Percentiles rank a stretch among this genome's conserved stretches.
Evolutionary conservation across 2,797 vertebrate species (phyloP).

Genomic region (Lemur catta): DNA sequence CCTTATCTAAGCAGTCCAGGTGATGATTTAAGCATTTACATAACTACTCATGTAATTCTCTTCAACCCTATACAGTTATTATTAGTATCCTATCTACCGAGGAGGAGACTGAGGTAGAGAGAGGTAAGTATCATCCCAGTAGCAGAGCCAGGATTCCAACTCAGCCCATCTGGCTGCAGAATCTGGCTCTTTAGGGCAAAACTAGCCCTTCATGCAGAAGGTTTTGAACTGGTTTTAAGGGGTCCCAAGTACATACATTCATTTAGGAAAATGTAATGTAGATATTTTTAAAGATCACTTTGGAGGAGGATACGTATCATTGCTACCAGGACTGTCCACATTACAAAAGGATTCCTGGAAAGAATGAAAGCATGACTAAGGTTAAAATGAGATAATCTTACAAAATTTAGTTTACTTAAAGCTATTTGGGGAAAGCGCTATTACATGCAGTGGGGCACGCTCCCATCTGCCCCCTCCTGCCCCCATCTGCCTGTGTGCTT

Average conservation of each 20-base stretch:
- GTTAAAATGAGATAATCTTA: background rate
- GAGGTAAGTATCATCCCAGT: background rate
- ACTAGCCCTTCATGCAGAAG: background rate
- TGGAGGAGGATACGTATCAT: background rate
- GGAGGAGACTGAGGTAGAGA: background rate
- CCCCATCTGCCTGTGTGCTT: background rate
- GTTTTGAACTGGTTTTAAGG: background rate
- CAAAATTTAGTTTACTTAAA: background rate
- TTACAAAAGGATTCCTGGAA: background rate
- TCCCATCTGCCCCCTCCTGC: no score
- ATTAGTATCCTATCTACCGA: background rate
- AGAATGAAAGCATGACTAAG: background rate
- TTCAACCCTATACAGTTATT: background rate
- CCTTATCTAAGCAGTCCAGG: background rate
- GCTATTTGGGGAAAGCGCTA: background rate
- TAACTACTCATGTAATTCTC: background rate
- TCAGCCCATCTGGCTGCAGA: background rate
- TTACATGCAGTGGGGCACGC: background rate
- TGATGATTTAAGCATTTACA: background rate
- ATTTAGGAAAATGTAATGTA: background rate
- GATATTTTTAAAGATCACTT: background rate
- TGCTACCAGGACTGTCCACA: background rate
- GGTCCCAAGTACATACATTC: background rate
- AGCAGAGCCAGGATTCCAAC: background rate
- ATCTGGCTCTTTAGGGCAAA: background rate